Percentiles rank a stretch among this genome's conserved stretches.
Evolutionary conservation across 2,113 vertebrate genomes (phyloP).

Genomic region (Cettia cetti): DNA sequence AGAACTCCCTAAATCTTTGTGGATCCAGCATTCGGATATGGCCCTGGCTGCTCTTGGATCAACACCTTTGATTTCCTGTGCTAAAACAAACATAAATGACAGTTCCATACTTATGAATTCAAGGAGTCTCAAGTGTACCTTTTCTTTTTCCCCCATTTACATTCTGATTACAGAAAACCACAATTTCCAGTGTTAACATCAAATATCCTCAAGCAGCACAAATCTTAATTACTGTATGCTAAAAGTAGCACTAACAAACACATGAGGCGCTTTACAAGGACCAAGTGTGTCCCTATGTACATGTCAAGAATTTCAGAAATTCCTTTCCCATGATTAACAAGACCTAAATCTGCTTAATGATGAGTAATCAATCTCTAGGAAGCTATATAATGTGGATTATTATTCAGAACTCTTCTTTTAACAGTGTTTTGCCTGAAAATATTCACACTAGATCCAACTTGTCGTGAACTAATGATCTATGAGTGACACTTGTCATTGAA

Average conservation of each 20-base stretch:
- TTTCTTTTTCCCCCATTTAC: neutral
- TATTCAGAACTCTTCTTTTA: constrained; percentile 1
- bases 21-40: neutral
- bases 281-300: constrained; percentile 9
- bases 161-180: constrained; percentile 1
- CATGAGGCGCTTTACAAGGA: constrained; percentile 12
- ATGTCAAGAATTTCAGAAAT: constrained; percentile 18
- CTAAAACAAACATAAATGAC: neutral
- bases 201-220: constrained; percentile 34
- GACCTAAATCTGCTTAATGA: constrained; percentile 32
- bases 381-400: neutral
- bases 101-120: neutral
- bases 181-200: constrained; percentile 9
- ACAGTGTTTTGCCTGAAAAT: neutral
- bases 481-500: neutral
- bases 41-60: neutral
- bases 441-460: neutral
- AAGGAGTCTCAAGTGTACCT: neutral
- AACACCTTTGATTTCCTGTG: neutral
- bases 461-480: neutral
- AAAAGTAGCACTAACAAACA: neutral
- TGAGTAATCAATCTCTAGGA: constrained; percentile 23
- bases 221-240: constrained; percentile 58
- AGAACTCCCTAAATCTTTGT: neutral
- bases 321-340: constrained; percentile 11